Base-by-base conservation (phyloP, 1,140 invertebrate species). In the Polypedilum vanderplanki region DNA sequence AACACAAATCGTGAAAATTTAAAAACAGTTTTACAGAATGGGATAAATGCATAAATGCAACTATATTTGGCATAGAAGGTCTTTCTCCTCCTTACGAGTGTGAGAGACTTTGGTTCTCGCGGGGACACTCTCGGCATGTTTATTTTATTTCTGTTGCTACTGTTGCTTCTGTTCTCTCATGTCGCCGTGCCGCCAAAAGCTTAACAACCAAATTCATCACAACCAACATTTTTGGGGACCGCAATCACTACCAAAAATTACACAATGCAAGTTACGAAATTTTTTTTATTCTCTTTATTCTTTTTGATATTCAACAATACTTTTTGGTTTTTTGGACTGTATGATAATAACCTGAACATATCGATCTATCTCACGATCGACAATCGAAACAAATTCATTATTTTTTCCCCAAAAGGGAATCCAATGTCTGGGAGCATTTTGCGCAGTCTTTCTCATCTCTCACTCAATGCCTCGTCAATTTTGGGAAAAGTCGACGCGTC, bases 351-450 rank as follows among this genome's bases (percentile, higher is more conserved):
- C 65, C 17, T 70, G 65, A 18, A 70, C 20, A 18, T 18, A 70
- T 70, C 65, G 65, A 70, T 70, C 65, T 70, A 70, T 70, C 65
- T 70, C 65, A 22, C 20, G 17, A 22, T 70, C 65, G 65, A 70
- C 65, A 70, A 70, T 70, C 65, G 65, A 70, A 70, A 70, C 65
- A 70, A 70, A 70, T 70, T 70, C 65, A 70, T 70, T 70, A 70
- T 70, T 70, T 70, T 70, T 70, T 70, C 65, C 65, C 18, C 65
- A 70, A 70, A 70, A 70, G 65, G 65, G 17, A 70, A 70, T 20
- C 65, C 17, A 18, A 22, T 70, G 65, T 70, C 65, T 70, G 65
- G 65, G 65, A 70, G 9, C 46, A 15, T 57, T 57, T 57, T 15
- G 46, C 46, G n/a, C 12, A n/a, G 9, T 57, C 46, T 57, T 57